Base-by-base conservation (phyloP, 2,888 invertebrate genomes). In the Epistrophella euchroma region DNA sequence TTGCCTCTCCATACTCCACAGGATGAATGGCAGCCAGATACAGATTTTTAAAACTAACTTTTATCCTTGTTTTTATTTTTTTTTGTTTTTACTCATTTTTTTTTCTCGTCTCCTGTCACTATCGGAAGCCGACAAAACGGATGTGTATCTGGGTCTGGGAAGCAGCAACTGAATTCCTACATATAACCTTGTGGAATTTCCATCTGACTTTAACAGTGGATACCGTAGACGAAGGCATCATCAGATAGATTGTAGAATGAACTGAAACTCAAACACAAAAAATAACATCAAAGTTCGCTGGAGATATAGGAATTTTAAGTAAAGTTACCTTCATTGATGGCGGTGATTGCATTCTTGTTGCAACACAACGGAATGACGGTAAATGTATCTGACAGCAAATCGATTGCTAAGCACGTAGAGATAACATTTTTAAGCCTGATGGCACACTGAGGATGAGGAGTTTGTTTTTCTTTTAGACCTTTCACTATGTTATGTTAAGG, bases 281-380 rank as follows among this genome's bases (percentile, higher is more conserved):
- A n/a, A 68, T 40, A 43, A 50, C 55, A 64, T 58, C 50, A 52
- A 28, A 17, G 22, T 35, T 50, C 68, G 40, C 25, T 60, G 56
- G 56, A 56, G 17, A 40, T 60, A 60, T 60, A 60, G 74, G 79
- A 55, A 72, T 74, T 74, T 71, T 71, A 43, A 58, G 78, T 66
- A 75, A 66, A 68, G 60, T 40, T 76, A 72, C 80, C 60, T 68
- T 55, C 66, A 22, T 58, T 60, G 66, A 74, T 40, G 78, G 60
- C 50, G 52, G 35, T 78, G 83, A 83, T 83, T 83, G 79, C 74
- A 83, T 83, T 83, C 79, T 64, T 64, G 68, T 56, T 78, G 64
- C 83, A 83, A 60, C 74, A 73, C 22, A 64, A 70, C 32, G 68
- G 73, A 74, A 77, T 70, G 76, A 73, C 35, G 62, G 62, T 71